Base-by-base conservation (phyloP, 2,113 vertebrate species). In the Pachyramphus minor region DNA sequence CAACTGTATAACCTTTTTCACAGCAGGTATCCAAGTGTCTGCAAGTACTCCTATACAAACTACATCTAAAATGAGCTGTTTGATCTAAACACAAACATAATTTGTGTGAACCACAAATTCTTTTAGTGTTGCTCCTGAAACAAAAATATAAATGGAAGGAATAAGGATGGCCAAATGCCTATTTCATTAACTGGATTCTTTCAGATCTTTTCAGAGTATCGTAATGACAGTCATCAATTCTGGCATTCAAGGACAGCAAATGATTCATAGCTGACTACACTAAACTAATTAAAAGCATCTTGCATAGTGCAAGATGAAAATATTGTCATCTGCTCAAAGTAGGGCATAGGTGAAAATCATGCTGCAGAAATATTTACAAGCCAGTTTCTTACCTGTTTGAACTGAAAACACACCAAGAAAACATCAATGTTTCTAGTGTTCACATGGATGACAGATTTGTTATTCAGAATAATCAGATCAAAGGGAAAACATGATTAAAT, bases 221-320 rank as follows among this genome's bases (percentile, higher is more conserved):
- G 3, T 78, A 86, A 92, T 79, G 84, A 89, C 82, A 96, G 52
- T n/a, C 84, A 96, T 83, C 78, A 87, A 42, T 91, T 95, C 81
- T 90, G 35, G 84, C 91, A 79, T 87, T 84, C 66, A 91, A 90
- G 39, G 92, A 41, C 67, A 92, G 84, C 9, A 5, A 76, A 91
- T 80, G 89, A 96, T 89, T 97, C 90, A 96, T 50, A 92, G 86
- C 19, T 1, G 1, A 96, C 84, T 71, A 87, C 74, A 49, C 39
- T 69, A 68, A 35, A 90, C 59, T 90, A 95, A 96, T 94, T 90
- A 93, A 93, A 88, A 96, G 33, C 68, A 83, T 74, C 63, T 90
- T 89, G 84, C 82, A 47, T 15, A 79, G 42, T 68, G 27, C 64
- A 92, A 83, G 71, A 96, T 74, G 85, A 95, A 94, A 93, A 93